Evolutionary conservation across 1,140 invertebrate species (phyloP).

Genomic region (Ganaspis sp.): DNA sequence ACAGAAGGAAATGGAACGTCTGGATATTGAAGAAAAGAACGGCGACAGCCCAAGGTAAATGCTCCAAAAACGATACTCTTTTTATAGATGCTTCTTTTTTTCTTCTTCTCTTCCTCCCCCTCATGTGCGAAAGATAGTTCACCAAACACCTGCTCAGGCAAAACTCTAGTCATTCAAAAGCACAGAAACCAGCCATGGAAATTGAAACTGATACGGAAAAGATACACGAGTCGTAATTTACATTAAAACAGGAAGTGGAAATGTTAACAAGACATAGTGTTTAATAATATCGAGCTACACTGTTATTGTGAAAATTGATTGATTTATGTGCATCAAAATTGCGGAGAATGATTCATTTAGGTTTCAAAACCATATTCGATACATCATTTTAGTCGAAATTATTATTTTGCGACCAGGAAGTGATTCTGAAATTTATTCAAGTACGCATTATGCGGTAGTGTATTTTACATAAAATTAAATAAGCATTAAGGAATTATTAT

Average conservation of each 20-base stretch:
- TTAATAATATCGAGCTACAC: slow-evolving; percentile 19
- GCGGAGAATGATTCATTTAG: no score
- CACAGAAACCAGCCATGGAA: slow-evolving; percentile 46
- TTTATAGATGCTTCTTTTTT: slow-evolving; percentile 10
- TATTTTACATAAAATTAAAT: no score
- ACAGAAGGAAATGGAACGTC: slow-evolving; percentile 72
- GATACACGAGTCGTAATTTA: slow-evolving; percentile 4
- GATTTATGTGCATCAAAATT: no score
- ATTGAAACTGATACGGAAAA: slow-evolving; percentile 16
- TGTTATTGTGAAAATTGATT: no score
- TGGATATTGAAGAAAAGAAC: slow-evolving; percentile 73
- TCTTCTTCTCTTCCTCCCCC: slow-evolving; percentile 6
- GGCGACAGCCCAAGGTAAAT: slow-evolving; percentile 70
- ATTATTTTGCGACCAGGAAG: no score
- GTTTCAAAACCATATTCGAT: no score
- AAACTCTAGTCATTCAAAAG: slow-evolving; percentile 42
- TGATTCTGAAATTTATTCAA: no score
- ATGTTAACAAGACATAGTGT: background rate
- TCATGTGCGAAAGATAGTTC: background rate
- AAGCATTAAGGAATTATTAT: no score
- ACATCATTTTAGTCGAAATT: no score
- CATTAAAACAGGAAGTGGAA: slow-evolving; percentile 37
- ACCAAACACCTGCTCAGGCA: slow-evolving; percentile 20
- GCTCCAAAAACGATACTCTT: background rate
- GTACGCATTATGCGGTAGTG: no score